Conservation (phyloP, 2,797 vertebrate species). For the Coreius guichenoti region DNA sequence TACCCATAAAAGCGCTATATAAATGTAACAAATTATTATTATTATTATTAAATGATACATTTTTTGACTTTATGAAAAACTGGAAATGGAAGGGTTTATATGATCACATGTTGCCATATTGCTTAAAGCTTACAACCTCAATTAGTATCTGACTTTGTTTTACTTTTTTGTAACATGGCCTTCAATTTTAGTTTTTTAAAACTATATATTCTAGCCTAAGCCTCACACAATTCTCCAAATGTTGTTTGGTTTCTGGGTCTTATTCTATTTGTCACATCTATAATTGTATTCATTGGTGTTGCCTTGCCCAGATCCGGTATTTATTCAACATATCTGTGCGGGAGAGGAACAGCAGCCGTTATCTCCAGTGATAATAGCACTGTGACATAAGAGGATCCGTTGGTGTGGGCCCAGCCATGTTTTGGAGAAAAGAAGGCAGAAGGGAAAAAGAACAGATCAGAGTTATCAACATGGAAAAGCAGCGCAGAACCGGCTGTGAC, state of each 20-base stretch:
- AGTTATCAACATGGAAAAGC: constrained; percentile 30
- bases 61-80: background rate
- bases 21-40: too few species aligned
- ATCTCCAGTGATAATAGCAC: constrained; percentile 58
- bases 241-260: constrained; percentile 1
- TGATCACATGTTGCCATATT: background rate
- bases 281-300: constrained; percentile 37
- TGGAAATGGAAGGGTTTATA: background rate
- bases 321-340: constrained; percentile 53
- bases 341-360: constrained; percentile 55
- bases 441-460: constrained; percentile 31
- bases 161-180: background rate
- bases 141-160: background rate
- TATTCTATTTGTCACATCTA: constrained; percentile 48
- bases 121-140: background rate
- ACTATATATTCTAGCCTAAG: background rate
- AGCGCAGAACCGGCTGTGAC: background rate
- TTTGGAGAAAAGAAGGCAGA: constrained; percentile 40
- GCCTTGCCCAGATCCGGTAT: constrained; percentile 55
- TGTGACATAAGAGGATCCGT: constrained; percentile 47
- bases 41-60: too few species aligned
- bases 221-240: background rate
- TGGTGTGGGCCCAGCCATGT: constrained; percentile 38
- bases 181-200: background rate
- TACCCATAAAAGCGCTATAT: too few species aligned